phyloP scores from a whole-genome alignment of 2,113 vertebrate genomes.

The Mixornis gularis region DNA sequence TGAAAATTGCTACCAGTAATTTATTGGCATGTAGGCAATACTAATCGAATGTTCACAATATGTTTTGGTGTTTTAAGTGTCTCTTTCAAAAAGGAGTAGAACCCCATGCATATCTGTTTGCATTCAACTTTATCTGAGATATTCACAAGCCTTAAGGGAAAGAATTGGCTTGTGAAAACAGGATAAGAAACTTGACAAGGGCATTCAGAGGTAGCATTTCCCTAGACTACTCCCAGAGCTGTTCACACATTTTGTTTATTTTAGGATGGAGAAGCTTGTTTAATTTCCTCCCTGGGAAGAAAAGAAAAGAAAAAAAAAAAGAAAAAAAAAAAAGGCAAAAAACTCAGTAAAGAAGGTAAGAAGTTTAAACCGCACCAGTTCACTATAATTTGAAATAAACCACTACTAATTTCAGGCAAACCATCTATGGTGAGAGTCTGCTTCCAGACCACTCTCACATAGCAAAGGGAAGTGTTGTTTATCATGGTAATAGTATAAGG shows the following conservation, averaged over 20 bases:
- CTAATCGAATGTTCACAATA: neutral
- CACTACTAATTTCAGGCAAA: neutral
- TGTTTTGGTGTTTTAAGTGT: neutral
- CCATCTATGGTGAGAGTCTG: rapidly evolving
- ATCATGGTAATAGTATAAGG: neutral
- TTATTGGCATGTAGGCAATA: neutral
- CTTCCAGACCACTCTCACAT: neutral
- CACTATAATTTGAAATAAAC: neutral
- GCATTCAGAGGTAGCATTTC: neutral
- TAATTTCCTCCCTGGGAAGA: neutral
- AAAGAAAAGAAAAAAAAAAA: neutral
- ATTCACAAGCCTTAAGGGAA: neutral
- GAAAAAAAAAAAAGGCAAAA: neutral
- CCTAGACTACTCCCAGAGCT: neutral
- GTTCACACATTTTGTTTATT: neutral
- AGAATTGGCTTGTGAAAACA: neutral
- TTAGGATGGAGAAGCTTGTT: neutral
- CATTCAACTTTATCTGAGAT: neutral
- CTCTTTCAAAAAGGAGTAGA: neutral
- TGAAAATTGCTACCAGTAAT: neutral
- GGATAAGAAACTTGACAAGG: neutral
- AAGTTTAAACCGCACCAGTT: neutral
- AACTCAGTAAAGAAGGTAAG: neutral
- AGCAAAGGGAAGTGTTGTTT: neutral
- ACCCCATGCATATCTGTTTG: neutral